Evolutionary conservation across 2,113 vertebrate species (phyloP).

Genomic region (Pholis gunnellus): DNA sequence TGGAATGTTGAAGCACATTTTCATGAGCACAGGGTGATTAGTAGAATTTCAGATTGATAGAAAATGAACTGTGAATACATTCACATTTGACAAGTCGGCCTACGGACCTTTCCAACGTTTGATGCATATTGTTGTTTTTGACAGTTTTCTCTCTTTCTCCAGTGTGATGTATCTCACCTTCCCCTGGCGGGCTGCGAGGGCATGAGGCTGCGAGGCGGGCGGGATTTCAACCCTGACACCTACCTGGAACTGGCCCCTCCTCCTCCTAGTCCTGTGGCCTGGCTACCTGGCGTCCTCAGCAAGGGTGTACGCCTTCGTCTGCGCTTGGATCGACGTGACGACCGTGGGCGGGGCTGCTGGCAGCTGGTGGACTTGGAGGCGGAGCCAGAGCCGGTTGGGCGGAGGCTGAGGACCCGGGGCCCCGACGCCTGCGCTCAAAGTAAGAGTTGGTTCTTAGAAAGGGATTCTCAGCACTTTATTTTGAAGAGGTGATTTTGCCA

Average conservation of each 20-base stretch:
- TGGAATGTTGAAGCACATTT: conserved; percentile 30
- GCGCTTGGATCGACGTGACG: conserved; percentile 71
- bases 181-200: conserved; percentile 51
- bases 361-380: conserved; percentile 75
- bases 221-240: conserved; percentile 56
- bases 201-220: conserved; percentile 77
- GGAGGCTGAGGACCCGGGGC: conserved; percentile 38
- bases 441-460: conserved; percentile 44
- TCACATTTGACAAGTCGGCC: background rate
- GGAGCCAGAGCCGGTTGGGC: conserved; percentile 42
- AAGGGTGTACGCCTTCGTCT: conserved; percentile 78
- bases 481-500: background rate
- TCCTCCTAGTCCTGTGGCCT: conserved; percentile 53
- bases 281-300: conserved; percentile 74
- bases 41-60: background rate
- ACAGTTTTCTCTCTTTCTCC: background rate
- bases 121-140: background rate
- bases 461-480: background rate
- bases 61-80: background rate
- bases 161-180: conserved; percentile 69
- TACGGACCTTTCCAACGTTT: background rate
- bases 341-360: conserved; percentile 75
- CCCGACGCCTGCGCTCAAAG: conserved; percentile 61
- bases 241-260: conserved; percentile 41
- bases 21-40: conserved; percentile 2